Evolutionary conservation across 1,140 invertebrate genomes (phyloP).

Genomic region (Phthorimaea operculella): DNA sequence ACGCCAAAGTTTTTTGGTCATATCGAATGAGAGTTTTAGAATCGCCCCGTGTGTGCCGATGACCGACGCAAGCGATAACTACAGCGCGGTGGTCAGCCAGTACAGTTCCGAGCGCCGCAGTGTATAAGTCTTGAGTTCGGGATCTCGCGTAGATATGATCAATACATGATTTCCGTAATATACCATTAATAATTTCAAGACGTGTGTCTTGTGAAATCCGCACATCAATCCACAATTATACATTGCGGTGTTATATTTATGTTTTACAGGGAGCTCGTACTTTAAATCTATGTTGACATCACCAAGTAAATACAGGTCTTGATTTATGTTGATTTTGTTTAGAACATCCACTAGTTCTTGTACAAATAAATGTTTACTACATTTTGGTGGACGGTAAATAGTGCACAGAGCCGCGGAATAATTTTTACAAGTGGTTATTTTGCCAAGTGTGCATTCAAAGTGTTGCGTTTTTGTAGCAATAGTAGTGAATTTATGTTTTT

Average conservation of each 20-base stretch:
- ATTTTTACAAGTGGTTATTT: not conserved
- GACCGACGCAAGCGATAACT: not conserved
- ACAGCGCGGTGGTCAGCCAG: constrained; percentile 5
- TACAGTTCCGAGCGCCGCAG: constrained; percentile 14
- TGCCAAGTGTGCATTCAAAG: not conserved
- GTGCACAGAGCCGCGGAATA: constrained; percentile 3
- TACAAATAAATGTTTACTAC: constrained; percentile 6
- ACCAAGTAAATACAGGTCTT: constrained; percentile 1
- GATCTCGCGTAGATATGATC: constrained; percentile 18
- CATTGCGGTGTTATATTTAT: constrained; percentile 9
- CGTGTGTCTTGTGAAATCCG: constrained; percentile 17
- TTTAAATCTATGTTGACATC: constrained; percentile 7
- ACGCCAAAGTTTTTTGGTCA: constrained; percentile 10
- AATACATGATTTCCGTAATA: constrained; percentile 20
- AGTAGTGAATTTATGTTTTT: not conserved
- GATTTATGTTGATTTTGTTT: not conserved
- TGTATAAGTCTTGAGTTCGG: constrained; percentile 17
- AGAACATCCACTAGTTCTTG: constrained; percentile 1
- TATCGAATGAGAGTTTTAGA: not conserved
- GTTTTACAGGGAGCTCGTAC: constrained; percentile 1
- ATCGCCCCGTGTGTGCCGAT: constrained; percentile 6
- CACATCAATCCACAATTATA: constrained; percentile 11
- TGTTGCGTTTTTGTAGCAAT: not conserved
- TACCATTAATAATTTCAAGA: constrained; percentile 15
- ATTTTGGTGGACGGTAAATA: constrained; percentile 4